Conservation (phyloP, 2,888 invertebrate genomes). For the Ditula angustiorana region DNA sequence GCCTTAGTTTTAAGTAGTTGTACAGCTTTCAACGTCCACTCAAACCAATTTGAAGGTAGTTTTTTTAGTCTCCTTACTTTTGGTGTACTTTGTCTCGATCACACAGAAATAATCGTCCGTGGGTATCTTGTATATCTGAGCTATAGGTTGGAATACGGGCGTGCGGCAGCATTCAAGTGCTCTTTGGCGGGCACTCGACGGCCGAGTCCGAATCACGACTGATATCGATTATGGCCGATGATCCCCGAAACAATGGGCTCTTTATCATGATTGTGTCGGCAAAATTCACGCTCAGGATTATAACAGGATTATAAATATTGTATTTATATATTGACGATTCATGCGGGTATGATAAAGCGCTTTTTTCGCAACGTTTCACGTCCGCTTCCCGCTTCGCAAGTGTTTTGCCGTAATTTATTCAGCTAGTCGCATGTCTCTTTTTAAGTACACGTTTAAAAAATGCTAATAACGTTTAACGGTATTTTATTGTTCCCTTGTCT, state of each 20-base stretch:
- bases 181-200: slow-evolving; percentile 63
- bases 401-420: neutral
- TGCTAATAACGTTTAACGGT: neutral
- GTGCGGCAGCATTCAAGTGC: slow-evolving; percentile 61
- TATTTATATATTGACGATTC: slow-evolving; percentile 1
- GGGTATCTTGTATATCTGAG: slow-evolving; percentile 53
- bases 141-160: slow-evolving; percentile 56
- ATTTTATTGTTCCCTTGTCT: neutral
- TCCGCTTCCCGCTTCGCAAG: neutral
- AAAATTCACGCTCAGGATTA: slow-evolving; percentile 38
- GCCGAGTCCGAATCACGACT: slow-evolving; percentile 68
- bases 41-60: neutral
- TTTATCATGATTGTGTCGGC: slow-evolving; percentile 51
- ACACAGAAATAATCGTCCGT: slow-evolving; percentile 1
- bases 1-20: too few relatives aligned
- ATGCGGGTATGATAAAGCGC: neutral
- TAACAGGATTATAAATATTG: slow-evolving; percentile 32
- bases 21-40: neutral
- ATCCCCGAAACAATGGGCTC: slow-evolving; percentile 61
- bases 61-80: neutral
- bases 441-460: neutral
- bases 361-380: neutral
- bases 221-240: slow-evolving; percentile 63
- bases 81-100: slow-evolving; percentile 10
- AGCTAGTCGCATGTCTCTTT: neutral